Evolutionary conservation across 2,888 invertebrate species (phyloP).

Genomic region (Torymus texanus): DNA sequence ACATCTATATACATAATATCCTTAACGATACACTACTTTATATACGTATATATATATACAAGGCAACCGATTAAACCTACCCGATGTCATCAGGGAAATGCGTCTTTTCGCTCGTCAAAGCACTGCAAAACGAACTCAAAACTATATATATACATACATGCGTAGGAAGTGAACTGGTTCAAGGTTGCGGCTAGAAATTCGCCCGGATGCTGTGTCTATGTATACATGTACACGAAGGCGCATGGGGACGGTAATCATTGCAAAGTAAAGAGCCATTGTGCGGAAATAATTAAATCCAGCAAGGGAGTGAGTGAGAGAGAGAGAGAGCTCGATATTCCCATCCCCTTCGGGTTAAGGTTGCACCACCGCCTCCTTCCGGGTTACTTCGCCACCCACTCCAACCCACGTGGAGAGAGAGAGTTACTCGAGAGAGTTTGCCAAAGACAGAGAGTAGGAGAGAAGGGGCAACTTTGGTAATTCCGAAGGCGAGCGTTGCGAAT

Average conservation of each 20-base stretch:
- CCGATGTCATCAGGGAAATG: background rate
- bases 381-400: background rate
- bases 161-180: conserved; percentile 15
- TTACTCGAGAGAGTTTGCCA: too few relatives aligned
- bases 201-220: too few relatives aligned
- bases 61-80: conserved; percentile 26
- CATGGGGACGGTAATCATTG: conserved; percentile 1
- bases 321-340: conserved; percentile 2
- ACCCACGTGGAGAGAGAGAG: too few relatives aligned
- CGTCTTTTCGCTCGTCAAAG: too few relatives aligned
- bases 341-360: background rate
- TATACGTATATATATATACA: background rate
- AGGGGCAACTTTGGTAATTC: conserved; percentile 32
- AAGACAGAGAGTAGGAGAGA: background rate
- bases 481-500: conserved; percentile 5
- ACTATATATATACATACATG: too few relatives aligned
- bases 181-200: conserved; percentile 12
- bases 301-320: too few relatives aligned
- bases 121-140: too few relatives aligned
- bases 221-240: too few relatives aligned
- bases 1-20: background rate
- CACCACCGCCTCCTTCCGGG: background rate
- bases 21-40: too few relatives aligned
- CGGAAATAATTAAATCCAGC: conserved; percentile 32
- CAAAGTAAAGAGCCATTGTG: conserved; percentile 17